Evolutionary conservation across 1,140 invertebrate genomes (phyloP).

Genomic region (Cotesia glomerata): DNA sequence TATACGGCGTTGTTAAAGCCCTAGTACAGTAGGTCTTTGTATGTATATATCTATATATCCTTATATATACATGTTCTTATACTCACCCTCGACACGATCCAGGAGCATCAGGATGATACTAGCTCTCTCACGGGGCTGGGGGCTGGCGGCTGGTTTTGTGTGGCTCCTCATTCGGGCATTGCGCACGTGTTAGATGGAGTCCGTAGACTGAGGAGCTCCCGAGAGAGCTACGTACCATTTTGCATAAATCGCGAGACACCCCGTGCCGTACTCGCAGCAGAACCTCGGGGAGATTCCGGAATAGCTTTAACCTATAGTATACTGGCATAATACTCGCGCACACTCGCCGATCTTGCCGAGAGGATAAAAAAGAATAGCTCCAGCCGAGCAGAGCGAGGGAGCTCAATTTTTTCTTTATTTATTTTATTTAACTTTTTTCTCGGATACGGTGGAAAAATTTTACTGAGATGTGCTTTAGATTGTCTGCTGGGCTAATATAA

Average conservation of each 20-base stretch:
- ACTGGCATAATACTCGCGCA: not conserved
- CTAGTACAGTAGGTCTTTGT: not conserved
- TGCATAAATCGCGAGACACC: constrained; percentile 64
- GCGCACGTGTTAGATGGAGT: constrained; percentile 55
- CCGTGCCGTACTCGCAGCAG: constrained; percentile 36
- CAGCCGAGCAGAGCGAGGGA: not conserved
- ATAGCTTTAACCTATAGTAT: constrained; percentile 44
- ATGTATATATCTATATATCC: not conserved
- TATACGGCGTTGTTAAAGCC: not conserved
- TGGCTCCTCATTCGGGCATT: constrained; percentile 11
- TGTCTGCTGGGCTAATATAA: not conserved
- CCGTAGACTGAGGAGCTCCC: constrained; percentile 50
- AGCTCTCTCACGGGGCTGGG: constrained; percentile 6
- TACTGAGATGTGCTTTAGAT: no score
- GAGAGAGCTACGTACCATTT: constrained; percentile 60
- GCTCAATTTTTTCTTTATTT: not conserved
- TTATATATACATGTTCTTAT: not conserved
- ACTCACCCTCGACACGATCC: not conserved
- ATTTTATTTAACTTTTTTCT: not conserved
- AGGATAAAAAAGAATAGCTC: constrained; percentile 6
- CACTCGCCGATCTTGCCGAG: constrained; percentile 16
- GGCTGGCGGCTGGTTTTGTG: not conserved
- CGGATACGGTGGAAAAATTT: no score
- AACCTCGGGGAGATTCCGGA: constrained; percentile 48
- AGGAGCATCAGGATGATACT: constrained; percentile 1